Evolutionary conservation across 2,113 vertebrate species (phyloP).

Genomic region (Pachycephala philippinensis): DNA sequence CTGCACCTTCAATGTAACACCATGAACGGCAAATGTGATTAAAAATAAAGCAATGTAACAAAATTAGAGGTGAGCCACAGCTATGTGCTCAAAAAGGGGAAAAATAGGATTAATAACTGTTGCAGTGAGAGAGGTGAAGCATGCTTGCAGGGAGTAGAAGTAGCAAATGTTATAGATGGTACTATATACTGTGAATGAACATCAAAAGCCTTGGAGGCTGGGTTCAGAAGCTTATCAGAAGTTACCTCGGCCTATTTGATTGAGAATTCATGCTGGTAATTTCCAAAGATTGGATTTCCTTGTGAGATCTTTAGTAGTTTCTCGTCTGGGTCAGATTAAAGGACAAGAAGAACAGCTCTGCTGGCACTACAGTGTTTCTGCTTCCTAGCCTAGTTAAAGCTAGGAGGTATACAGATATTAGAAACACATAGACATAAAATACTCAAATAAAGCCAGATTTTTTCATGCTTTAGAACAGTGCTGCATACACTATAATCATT

Average conservation of each 20-base stretch:
- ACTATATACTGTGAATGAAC: background rate
- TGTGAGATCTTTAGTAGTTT: slow-evolving; percentile 48
- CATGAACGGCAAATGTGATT: background rate
- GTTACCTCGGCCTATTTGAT: slow-evolving; percentile 34
- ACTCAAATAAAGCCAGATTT: background rate
- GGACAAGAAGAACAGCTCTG: slow-evolving; percentile 29
- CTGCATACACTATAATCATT: background rate
- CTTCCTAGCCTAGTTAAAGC: slow-evolving; percentile 26
- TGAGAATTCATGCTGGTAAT: slow-evolving; percentile 57
- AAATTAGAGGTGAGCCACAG: slow-evolving; percentile 13
- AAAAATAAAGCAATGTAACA: slow-evolving; percentile 7
- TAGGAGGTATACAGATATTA: background rate
- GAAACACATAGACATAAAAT: slow-evolving; percentile 1
- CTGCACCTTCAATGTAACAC: background rate
- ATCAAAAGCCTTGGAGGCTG: slow-evolving; percentile 23
- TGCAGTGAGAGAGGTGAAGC: slow-evolving; percentile 23
- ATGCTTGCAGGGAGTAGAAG: slow-evolving; percentile 15
- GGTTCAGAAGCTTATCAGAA: slow-evolving; percentile 56
- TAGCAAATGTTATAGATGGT: slow-evolving; percentile 30
- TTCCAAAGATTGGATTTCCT: slow-evolving; percentile 56
- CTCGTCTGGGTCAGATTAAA: slow-evolving; percentile 38
- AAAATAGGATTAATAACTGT: slow-evolving; percentile 34
- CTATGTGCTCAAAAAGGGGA: background rate
- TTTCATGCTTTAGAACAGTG: background rate
- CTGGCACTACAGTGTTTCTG: slow-evolving; percentile 6